phyloP scores from a whole-genome alignment of 2,113 vertebrate species.

The Chionis minor region DNA sequence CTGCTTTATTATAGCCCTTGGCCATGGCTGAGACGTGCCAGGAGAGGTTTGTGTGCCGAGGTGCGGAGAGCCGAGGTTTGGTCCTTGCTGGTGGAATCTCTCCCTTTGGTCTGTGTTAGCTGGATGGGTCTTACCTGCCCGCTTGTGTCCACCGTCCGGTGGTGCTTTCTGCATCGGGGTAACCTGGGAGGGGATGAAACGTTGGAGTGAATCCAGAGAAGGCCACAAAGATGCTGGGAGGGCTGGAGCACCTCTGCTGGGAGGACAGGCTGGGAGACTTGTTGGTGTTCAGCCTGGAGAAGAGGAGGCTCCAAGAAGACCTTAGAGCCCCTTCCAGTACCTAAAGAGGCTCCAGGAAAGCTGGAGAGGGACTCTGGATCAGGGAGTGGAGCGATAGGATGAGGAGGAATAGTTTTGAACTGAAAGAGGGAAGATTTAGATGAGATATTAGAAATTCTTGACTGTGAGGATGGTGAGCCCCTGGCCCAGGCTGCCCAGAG shows the following conservation, averaged over 20 bases:
- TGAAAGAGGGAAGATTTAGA: neutral
- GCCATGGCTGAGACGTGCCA: neutral
- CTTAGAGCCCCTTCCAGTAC: neutral
- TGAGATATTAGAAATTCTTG: fast-evolving
- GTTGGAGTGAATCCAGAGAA: neutral
- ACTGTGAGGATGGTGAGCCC: neutral
- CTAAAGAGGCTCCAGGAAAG: neutral
- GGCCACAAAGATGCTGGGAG: neutral
- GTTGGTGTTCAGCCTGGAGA: neutral
- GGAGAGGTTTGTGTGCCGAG: neutral
- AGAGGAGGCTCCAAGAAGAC: neutral
- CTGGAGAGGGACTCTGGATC: neutral
- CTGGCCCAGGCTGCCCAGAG: neutral
- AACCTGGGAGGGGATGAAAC: neutral
- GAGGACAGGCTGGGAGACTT: neutral
- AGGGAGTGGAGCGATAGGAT: neutral
- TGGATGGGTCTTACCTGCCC: neutral
- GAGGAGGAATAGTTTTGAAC: too few relatives aligned
- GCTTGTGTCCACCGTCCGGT: fast-evolving
- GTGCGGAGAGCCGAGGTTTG: neutral
- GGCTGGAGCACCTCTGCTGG: neutral
- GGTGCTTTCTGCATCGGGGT: neutral
- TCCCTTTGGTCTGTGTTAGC: too few relatives aligned
- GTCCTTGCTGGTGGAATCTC: neutral
- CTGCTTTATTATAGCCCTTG: neutral